Evolutionary conservation across 2,113 vertebrate genomes (phyloP).

Genomic region (Halcyon malimbica): DNA sequence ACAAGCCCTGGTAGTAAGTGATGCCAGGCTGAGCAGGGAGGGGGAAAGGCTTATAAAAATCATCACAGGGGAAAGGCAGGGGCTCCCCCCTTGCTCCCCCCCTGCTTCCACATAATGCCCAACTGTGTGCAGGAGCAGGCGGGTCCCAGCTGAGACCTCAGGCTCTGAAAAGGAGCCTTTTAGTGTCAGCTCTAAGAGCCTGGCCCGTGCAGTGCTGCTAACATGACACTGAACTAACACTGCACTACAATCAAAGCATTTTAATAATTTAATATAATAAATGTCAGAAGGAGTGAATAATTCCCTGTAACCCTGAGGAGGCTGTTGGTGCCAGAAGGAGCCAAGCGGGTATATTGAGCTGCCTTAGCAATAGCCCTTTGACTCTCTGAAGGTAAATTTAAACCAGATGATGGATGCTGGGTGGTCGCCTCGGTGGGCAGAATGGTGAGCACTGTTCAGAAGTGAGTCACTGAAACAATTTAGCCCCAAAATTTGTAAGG

Average conservation of each 20-base stretch:
- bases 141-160: constrained; percentile 7
- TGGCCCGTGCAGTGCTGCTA: neutral
- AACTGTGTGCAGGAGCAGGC: constrained; percentile 20
- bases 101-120: constrained; percentile 17
- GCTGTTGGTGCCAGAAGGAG: constrained; percentile 39
- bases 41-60: neutral
- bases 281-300: constrained; percentile 65
- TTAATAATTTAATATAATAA: constrained; percentile 63
- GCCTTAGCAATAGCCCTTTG: constrained; percentile 44
- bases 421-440: constrained; percentile 40
- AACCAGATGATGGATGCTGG: constrained; percentile 30
- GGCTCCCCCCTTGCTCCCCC: neutral
- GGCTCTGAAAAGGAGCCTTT: constrained; percentile 56
- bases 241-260: constrained; percentile 48
- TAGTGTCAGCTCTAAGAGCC: neutral
- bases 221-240: constrained; percentile 65
- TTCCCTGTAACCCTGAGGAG: constrained; percentile 54
- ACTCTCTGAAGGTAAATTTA: constrained; percentile 54
- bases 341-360: constrained; percentile 18
- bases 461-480: neutral
- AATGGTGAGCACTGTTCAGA: constrained; percentile 26
- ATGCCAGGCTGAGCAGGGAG: neutral
- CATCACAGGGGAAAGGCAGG: neutral
- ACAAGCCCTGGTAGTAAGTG: neutral
- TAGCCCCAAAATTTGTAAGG: constrained; percentile 13